phyloP scores from a whole-genome alignment of 2,888 invertebrate genomes.

The Cetonia aurata region DNA sequence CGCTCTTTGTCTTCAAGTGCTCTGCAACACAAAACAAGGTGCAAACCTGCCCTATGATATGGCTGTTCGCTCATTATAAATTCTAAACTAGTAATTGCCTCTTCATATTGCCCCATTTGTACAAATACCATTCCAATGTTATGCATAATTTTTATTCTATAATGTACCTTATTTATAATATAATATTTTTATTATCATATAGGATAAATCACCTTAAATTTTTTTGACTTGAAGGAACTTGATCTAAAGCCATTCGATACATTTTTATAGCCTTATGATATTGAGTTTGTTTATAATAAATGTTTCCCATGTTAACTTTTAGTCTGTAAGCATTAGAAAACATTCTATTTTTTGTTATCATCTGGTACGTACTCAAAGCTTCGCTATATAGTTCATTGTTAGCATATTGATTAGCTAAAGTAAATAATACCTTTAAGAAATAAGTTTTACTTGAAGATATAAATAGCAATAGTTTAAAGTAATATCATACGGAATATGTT shows the following conservation, averaged over 20 bases:
- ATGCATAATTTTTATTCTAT: slow-evolving; percentile 95
- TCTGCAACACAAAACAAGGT: slow-evolving; percentile 89
- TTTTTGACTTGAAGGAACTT: slow-evolving; percentile 93
- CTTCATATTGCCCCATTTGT: slow-evolving; percentile 95
- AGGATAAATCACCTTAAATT: slow-evolving; percentile 77
- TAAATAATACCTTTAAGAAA: slow-evolving; percentile 86
- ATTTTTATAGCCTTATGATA: slow-evolving; percentile 96
- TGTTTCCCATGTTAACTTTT: slow-evolving; percentile 98
- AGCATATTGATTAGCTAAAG: slow-evolving; percentile 94
- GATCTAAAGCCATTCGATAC: slow-evolving; percentile 98
- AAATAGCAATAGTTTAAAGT: slow-evolving; percentile 5
- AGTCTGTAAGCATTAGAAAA: slow-evolving; percentile 93
- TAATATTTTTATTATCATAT: neutral
- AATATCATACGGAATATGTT: slow-evolving; percentile 84
- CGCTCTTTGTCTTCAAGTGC: slow-evolving; percentile 93
- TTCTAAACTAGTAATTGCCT: slow-evolving; percentile 96
- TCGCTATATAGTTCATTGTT: slow-evolving; percentile 96
- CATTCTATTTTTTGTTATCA: slow-evolving; percentile 93
- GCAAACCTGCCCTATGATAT: slow-evolving; percentile 81
- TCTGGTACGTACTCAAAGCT: slow-evolving; percentile 94
- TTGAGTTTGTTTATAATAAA: slow-evolving; percentile 94
- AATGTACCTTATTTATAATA: slow-evolving; percentile 46
- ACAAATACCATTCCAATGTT: slow-evolving; percentile 96
- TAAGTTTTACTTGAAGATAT: neutral
- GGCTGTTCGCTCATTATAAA: slow-evolving; percentile 98